These are phyloP conservation scores for Lordiphosa clarofinis DNA, from an alignment of 1,140 invertebrate species.

Conservation along the genomic window DNA sequence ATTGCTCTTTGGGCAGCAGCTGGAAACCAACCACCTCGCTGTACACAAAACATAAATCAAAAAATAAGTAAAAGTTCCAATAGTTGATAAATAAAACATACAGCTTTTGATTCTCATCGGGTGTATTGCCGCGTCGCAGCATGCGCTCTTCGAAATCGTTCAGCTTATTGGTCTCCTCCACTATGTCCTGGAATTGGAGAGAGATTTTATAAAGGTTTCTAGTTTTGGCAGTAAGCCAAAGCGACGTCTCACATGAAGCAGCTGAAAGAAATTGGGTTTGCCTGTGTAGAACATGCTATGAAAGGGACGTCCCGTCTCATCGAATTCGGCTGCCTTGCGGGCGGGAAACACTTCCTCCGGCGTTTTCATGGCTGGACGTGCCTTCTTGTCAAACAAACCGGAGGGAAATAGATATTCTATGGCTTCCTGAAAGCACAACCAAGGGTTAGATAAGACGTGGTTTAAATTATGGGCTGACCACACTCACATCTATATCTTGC, in stretches of 20 bases:
- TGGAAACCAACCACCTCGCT: slow-evolving; percentile 82
- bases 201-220: slow-evolving; percentile 4
- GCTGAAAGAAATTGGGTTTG: slow-evolving; percentile 89
- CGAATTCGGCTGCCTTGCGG: slow-evolving; percentile 94
- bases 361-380: slow-evolving; percentile 92
- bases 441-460: background rate
- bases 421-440: slow-evolving; percentile 84
- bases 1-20: slow-evolving; percentile 86
- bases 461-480: background rate
- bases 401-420: slow-evolving; percentile 96
- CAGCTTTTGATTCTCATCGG: slow-evolving; percentile 83
- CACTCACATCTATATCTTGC: slow-evolving; percentile 90
- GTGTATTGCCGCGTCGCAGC: slow-evolving; percentile 82
- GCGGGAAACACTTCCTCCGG: slow-evolving; percentile 92
- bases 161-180: slow-evolving; percentile 84
- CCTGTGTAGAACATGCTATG: slow-evolving; percentile 95
- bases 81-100: slow-evolving; percentile 76
- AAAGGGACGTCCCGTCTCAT: slow-evolving; percentile 91
- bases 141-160: slow-evolving; percentile 86
- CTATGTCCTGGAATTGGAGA: slow-evolving; percentile 81
- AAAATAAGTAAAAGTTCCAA: background rate
- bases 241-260: slow-evolving; percentile 86
- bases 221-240: slow-evolving; percentile 6
- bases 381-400: slow-evolving; percentile 89
- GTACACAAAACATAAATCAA: slow-evolving; percentile 5